Evolutionary conservation across 2,113 vertebrate species (phyloP).

Genomic region (Aepyceros melampus): DNA sequence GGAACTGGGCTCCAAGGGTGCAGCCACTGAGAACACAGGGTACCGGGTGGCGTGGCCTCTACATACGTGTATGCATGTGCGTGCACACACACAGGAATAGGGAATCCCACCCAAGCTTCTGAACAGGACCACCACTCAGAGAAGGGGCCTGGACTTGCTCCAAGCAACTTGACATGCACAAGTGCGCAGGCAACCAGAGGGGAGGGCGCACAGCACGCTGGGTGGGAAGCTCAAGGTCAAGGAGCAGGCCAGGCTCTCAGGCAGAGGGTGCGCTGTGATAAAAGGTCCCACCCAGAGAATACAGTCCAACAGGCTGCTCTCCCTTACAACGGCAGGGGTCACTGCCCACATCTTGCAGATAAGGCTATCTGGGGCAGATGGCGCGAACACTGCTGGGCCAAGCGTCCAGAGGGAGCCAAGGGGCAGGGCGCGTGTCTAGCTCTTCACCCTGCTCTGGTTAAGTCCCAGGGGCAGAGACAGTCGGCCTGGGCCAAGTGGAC

Average conservation of each 20-base stretch:
- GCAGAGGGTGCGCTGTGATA: neutral
- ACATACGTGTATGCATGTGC: fast-evolving
- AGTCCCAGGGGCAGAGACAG: neutral
- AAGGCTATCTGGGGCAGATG: neutral
- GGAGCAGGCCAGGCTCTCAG: neutral
- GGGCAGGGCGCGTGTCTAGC: fast-evolving
- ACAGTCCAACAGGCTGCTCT: fast-evolving
- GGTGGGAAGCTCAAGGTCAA: neutral
- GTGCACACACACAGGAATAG: neutral
- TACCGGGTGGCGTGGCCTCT: neutral
- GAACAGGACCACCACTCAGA: neutral
- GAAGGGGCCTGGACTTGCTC: neutral
- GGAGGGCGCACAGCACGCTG: fast-evolving
- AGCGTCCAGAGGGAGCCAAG: neutral
- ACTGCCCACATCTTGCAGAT: neutral
- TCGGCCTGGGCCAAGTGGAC: neutral
- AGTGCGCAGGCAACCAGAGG: neutral
- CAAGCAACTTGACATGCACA: fast-evolving
- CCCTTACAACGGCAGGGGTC: neutral
- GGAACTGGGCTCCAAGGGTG: neutral
- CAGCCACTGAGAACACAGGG: neutral
- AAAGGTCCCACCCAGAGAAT: neutral
- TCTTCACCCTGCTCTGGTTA: neutral
- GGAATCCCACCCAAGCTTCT: neutral
- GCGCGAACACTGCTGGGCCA: fast-evolving